Evolutionary conservation across 2,113 vertebrate species (phyloP).

Genomic region (Benitochromis conjunctus): DNA sequence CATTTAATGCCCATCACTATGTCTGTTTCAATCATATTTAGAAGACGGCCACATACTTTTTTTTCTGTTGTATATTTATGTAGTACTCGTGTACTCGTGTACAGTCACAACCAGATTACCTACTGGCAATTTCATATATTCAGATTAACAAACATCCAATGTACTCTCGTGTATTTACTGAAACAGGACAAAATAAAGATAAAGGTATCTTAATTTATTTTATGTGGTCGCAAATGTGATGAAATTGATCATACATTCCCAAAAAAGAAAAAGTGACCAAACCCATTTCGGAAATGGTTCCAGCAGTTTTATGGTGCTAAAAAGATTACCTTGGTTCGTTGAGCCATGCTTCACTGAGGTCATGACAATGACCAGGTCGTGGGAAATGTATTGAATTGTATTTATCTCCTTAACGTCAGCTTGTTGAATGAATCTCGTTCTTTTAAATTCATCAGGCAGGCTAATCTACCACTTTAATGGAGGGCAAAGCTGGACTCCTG

Average conservation of each 20-base stretch:
- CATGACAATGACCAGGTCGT: neutral
- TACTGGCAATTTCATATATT: neutral
- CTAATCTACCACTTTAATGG: neutral
- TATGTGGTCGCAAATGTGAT: neutral
- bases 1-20: neutral
- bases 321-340: neutral
- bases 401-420: neutral
- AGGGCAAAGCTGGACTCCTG: neutral
- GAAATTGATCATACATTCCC: neutral
- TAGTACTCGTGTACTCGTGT: neutral
- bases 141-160: neutral
- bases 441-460: neutral
- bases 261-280: neutral
- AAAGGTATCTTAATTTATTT: neutral
- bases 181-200: neutral
- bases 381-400: neutral
- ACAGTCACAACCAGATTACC: neutral
- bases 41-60: neutral
- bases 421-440: neutral
- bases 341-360: neutral
- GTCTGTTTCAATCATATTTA: neutral
- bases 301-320: neutral
- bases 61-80: neutral
- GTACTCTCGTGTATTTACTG: neutral
- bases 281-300: neutral